Evolutionary conservation across 1,140 invertebrate species (phyloP).

Genomic region (Conus ventricosus): DNA sequence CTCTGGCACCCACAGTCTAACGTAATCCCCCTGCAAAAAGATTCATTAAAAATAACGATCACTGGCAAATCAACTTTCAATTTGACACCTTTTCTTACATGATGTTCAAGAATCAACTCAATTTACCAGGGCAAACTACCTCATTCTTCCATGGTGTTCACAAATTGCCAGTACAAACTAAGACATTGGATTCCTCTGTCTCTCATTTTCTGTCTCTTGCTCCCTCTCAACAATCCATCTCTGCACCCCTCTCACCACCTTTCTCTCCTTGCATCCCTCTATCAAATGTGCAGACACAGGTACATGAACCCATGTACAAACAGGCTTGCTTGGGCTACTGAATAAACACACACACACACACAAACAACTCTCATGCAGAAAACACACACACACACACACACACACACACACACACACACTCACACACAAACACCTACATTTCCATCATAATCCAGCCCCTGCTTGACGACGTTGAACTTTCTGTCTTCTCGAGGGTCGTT

Average conservation of each 20-base stretch:
- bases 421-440: conserved; percentile 53
- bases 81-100: too few relatives aligned
- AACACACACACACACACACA: not conserved
- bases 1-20: conserved; percentile 66
- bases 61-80: too few relatives aligned
- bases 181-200: too few relatives aligned
- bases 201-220: too few relatives aligned
- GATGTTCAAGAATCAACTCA: too few relatives aligned
- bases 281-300: not conserved
- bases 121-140: too few relatives aligned
- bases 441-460: conserved; percentile 74
- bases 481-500: conserved; percentile 75
- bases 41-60: too few relatives aligned
- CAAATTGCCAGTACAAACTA: too few relatives aligned
- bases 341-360: not conserved
- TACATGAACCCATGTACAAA: not conserved
- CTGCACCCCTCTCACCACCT: too few relatives aligned
- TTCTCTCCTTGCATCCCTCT: too few relatives aligned
- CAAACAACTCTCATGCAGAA: not conserved
- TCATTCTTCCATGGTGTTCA: too few relatives aligned
- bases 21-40: conserved; percentile 62
- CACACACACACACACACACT: not conserved
- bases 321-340: not conserved
- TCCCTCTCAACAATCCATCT: too few relatives aligned
- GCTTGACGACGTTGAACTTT: conserved; percentile 76